Base-by-base conservation (phyloP, 2,888 invertebrate genomes). In the Dyspetes luteomarginatus region DNA sequence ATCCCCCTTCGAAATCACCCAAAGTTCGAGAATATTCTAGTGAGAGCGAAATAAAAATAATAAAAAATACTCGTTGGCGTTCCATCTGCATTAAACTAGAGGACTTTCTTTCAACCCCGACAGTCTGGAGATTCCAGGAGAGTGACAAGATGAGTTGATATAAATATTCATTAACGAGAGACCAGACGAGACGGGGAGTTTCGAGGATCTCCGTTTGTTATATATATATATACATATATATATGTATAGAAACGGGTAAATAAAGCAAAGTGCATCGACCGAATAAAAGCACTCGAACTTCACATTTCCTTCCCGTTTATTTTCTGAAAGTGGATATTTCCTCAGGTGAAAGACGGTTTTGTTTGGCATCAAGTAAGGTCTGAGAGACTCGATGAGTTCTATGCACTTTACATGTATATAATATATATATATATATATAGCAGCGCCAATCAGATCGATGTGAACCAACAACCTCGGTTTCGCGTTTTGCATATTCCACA, bases 161-260 rank as follows among this genome's bases (percentile, higher is more conserved):
- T 86, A 86, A 88, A 88, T 88, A 88, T 88, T 87, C 87, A 86
- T 88, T 84, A 84, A 83, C 64, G 72, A 56, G 48, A 78, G 28
- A 72, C 50, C 7, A 15, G 30, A 52, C 50, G 22, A 48, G 22
- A 65, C 15, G 48, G 28, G 26, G 12, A 41, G 30, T 71, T 17
- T 19, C 5, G 22, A 24, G 22, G 12, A 36, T 55, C 22, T 62
- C 9, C 3, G 24, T 50, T 12, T 15, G 9, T 26, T 4, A 50
- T 5, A 17, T n/a, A 65, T 15, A 30, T 65, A 36, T 43, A 58
- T 15, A 9, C 30, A 4, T 19, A 28, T 43, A 19, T 52, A 24
- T 22, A 52, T 7, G n/a, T 24, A 12, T 1, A 45, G 60, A 60
- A 36, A 17, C 15, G 45, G 45, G n/a, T 52, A 22, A 19, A 50